phyloP scores from a whole-genome alignment of 1,140 invertebrate genomes.

The Rhizoglyphus robini region DNA sequence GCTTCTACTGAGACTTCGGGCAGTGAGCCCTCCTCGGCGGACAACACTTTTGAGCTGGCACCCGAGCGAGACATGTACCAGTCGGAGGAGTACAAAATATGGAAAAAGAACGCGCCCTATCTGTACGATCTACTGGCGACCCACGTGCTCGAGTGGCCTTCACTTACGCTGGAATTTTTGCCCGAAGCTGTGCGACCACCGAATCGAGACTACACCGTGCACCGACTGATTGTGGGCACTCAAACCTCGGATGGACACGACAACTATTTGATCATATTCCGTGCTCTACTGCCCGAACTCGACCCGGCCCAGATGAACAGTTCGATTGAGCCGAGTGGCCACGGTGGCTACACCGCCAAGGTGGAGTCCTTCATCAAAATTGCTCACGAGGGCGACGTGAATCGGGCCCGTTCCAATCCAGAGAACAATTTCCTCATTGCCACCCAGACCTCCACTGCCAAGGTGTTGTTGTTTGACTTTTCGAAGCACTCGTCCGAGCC shows the following conservation, averaged over 20 bases:
- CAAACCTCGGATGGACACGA: slow-evolving; percentile 99
- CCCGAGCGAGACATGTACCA: not conserved
- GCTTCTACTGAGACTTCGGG: not conserved
- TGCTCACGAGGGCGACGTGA: slow-evolving; percentile 99
- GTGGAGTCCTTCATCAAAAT: slow-evolving; percentile 99
- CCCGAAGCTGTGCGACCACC: slow-evolving; percentile 80
- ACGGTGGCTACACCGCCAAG: slow-evolving; percentile 58
- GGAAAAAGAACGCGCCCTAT: slow-evolving; percentile 97
- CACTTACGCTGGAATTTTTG: slow-evolving; percentile 95
- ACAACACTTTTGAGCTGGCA: not conserved
- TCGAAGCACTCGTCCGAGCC: slow-evolving; percentile 99
- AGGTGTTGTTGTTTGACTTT: slow-evolving; percentile 98
- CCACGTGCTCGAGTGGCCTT: slow-evolving; percentile 91
- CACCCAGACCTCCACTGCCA: slow-evolving; percentile 96
- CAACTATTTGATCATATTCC: slow-evolving; percentile 83
- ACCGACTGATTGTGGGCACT: slow-evolving; percentile 93
- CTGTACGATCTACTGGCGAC: slow-evolving; percentile 93
- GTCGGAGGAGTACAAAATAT: slow-evolving; percentile 95
- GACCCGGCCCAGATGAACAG: slow-evolving; percentile 98
- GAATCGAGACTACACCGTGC: slow-evolving; percentile 94
- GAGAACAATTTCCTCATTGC: slow-evolving; percentile 99
- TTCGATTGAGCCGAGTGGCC: slow-evolving; percentile 97
- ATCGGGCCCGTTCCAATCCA: slow-evolving; percentile 96
- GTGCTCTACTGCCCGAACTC: slow-evolving; percentile 93
- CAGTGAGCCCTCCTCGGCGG: not conserved